Base-by-base conservation (phyloP, 2,113 vertebrate species). In the Ceyx margarethae region DNA sequence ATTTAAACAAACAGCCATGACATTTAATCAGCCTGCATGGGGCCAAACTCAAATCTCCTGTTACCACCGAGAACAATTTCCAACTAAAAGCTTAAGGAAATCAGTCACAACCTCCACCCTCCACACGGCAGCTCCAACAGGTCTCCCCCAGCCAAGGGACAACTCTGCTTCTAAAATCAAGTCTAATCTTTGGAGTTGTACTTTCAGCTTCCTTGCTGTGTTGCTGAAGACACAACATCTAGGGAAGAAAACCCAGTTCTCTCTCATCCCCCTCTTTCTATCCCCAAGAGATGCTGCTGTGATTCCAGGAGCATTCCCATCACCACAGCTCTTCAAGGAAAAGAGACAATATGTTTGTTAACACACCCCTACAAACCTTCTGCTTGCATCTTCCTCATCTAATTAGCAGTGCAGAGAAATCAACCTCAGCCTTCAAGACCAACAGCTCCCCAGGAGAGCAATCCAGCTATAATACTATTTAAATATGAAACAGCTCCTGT, bases 371-470 rank as follows among this genome's bases (percentile, higher is more conserved):
- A 43, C 67, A 82, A 64, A n/a, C 61, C 29, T 88, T 31, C 89
- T 43, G 26, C 83, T 90, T 45, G 0, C 50, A 82, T 64, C 78
- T 72, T 62, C 77, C 79, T 68, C 56, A 92, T 93, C 89, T 96
- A 96, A 96, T 97, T 97, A 97, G 95, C 54, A 71, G 88, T 66
- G 35, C 89, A 60, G 95, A 97, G 96, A 96, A 97, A 97, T 92
- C 96, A 97, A 95, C 95, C 85, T 89, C 93, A 94, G 91, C 69
- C 89, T 88, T 86, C 61, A 68, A 95, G 92, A 77, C 58, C 61
- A 94, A 26, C 31, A 75, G 48, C 92, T 95, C 95, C 95, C 96
- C 90, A 62, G 3, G 90, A 95, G 95, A 95, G n/a, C 58, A 16
- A 96, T 88, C 22, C 80, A 78, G 91, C 81, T 45, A 62, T 82